Base-by-base conservation (phyloP, 2,797 vertebrate genomes). In the Tragelaphus oryx region DNA sequence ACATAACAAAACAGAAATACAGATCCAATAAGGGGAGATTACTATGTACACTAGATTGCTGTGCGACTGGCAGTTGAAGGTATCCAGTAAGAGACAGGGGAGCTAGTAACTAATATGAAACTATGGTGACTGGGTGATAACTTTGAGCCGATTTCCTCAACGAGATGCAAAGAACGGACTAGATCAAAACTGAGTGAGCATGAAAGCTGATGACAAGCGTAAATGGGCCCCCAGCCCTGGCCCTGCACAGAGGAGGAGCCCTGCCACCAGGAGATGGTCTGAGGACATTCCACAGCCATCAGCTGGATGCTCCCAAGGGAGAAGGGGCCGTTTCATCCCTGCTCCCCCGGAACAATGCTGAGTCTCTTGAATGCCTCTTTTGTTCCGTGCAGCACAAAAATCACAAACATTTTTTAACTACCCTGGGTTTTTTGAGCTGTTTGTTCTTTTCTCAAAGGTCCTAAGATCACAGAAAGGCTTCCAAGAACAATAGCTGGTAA, bases 371-470 rank as follows among this genome's bases (percentile, higher is more conserved):
- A 97, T 88, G 87, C 93, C 95, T 95, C 94, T 94, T 89, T 95
- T 96, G 97, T 97, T 97, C 93, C 60, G 26, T 1, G 8, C 12
- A 16, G 85, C 96, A 89, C 60, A 88, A 92, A 85, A 91, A 93
- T 94, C 89, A 86, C 96, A 97, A 96, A 95, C 89, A 95, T 95
- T 75, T 95, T 95, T 78, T 7, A 95, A 90, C 96, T 81, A 57
- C 83, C 55, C 81, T 22, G 78, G 95, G 94, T 96, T 98, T 95
- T 97, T 60, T 95, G 94, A 93, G 96, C 97, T 97, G 96, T 95
- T 95, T 96, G 97, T 95, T 97, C 97, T 97, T 83, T 90, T 92
- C 94, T 96, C 94, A 86, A 18, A 97, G 97, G 96, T 89, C 96
- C 57, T 44, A 74, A 89, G 97, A 96, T 93, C 96, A 92, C 85